Conservation (phyloP, 2,888 invertebrate genomes). For the Napeogenes inachia region DNA sequence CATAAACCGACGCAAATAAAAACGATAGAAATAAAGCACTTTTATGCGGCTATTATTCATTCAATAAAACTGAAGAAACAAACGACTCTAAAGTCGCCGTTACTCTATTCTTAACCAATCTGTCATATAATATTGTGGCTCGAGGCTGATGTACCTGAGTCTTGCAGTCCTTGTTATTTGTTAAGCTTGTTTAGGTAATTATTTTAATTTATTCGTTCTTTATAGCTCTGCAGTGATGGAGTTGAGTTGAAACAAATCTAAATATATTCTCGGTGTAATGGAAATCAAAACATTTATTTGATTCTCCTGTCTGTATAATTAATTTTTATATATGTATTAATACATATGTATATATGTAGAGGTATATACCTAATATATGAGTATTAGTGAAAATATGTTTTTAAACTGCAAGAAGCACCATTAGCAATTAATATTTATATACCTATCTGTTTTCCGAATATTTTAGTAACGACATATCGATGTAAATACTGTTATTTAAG, state of each 20-base stretch:
- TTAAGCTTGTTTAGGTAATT: constrained; percentile 26
- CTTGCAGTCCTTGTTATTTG: not conserved
- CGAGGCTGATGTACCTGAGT: not conserved
- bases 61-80: constrained; percentile 38
- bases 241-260: constrained; percentile 4
- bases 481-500: too few species aligned
- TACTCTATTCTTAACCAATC: constrained; percentile 42
- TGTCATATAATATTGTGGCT: constrained; percentile 24
- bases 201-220: constrained; percentile 22
- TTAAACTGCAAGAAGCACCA: too few species aligned
- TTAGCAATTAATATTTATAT: too few species aligned
- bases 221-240: constrained; percentile 7
- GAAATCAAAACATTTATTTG: not conserved
- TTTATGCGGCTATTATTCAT: constrained; percentile 33
- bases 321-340: too few species aligned
- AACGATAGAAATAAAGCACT: constrained; percentile 24
- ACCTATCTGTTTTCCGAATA: too few species aligned
- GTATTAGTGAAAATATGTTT: too few species aligned
- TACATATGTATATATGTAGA: too few species aligned
- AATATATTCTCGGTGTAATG: not conserved
- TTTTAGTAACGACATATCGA: too few species aligned
- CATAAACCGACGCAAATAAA: constrained; percentile 17
- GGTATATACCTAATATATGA: too few species aligned
- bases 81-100: constrained; percentile 32
- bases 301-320: too few species aligned